phyloP scores from a whole-genome alignment of 2,113 vertebrate species.

The Catharus bicknelli region DNA sequence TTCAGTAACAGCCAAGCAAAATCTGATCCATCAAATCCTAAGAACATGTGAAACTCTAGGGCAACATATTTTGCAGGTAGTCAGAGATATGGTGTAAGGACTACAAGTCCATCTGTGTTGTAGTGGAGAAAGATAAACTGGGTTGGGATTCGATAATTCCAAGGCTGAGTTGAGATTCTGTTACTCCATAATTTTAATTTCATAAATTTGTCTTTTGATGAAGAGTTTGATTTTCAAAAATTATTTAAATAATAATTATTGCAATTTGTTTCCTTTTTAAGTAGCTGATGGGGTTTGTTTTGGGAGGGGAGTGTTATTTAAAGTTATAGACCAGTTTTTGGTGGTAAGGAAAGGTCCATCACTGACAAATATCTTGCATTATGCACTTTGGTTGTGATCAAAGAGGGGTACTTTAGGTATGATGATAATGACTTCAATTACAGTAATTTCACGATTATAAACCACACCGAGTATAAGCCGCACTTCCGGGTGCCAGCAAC shows the following conservation, averaged over 20 bases:
- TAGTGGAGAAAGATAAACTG: too few relatives aligned
- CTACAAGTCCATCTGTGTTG: background rate
- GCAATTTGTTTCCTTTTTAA: background rate
- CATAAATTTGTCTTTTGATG: background rate
- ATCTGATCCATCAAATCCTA: background rate
- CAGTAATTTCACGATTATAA: too few relatives aligned
- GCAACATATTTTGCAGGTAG: background rate
- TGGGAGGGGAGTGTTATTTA: background rate
- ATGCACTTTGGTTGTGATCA: background rate
- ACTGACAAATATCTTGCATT: rapidly evolving
- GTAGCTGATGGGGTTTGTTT: rapidly evolving
- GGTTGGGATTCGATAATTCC: background rate
- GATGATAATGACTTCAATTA: background rate
- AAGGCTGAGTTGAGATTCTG: background rate
- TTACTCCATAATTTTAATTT: background rate
- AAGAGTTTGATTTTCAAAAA: background rate
- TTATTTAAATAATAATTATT: background rate
- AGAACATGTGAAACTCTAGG: background rate
- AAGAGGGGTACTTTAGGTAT: background rate
- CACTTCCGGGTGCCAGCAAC: too few relatives aligned
- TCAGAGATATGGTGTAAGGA: background rate
- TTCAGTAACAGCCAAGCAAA: background rate
- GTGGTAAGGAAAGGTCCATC: background rate
- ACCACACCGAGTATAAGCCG: too few relatives aligned
- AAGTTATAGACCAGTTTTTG: background rate